Percentiles rank a stretch among this genome's conserved stretches.
Conservation (phyloP, 2,113 vertebrate genomes). For the Psettodes erumei region DNA sequence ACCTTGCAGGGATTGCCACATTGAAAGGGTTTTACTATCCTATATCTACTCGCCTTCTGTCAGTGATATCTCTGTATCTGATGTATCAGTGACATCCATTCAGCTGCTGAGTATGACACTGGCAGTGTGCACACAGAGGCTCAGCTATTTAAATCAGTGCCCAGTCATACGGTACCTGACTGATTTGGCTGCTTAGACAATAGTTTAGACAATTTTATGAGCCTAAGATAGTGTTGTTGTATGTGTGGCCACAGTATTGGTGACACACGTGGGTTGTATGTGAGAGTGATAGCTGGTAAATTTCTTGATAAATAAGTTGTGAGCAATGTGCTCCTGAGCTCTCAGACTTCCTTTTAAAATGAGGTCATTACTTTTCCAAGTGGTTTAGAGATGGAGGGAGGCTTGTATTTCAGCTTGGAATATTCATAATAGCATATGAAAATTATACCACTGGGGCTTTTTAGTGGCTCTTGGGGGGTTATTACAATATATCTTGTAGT, state of each 20-base stretch:
- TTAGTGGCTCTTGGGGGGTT: constrained; percentile 26
- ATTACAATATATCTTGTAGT: constrained; percentile 31
- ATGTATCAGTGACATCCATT: constrained; percentile 3
- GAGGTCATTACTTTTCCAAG: constrained; percentile 25
- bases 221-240: background rate
- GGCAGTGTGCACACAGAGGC: background rate
- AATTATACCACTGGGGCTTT: constrained; percentile 26
- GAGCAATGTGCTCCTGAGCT: background rate
- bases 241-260: background rate
- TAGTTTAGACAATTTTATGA: background rate
- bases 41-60: constrained; percentile 18
- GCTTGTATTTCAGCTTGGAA: constrained; percentile 18
- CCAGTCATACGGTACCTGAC: background rate
- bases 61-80: constrained; percentile 10
- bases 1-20: background rate
- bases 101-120: constrained; percentile 20
- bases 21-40: constrained; percentile 30
- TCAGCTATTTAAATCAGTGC: background rate
- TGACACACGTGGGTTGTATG: background rate
- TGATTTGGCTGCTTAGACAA: background rate
- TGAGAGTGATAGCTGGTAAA: constrained; percentile 26
- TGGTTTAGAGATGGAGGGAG: background rate
- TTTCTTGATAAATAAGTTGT: constrained; percentile 19
- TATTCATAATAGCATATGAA: constrained; percentile 36
- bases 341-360: constrained; percentile 22